A percentile compares a stretch with the other conserved stretches of the same genome.
Evolutionary conservation across 2,888 invertebrate genomes (phyloP).

Genomic region (Lamproptera curius): DNA sequence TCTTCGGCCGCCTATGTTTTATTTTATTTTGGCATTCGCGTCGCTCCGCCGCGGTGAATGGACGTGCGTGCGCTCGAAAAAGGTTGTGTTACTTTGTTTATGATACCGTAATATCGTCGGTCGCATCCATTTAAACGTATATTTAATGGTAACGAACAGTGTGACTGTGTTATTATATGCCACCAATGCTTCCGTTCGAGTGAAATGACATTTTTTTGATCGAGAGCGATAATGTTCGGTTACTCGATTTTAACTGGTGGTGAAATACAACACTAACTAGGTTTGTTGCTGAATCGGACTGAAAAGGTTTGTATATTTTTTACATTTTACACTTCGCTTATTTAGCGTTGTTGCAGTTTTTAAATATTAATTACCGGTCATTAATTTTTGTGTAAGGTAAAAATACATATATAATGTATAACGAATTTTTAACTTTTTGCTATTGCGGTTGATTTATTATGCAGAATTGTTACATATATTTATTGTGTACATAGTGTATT

Average conservation of each 20-base stretch:
- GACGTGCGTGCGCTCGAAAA: conserved; percentile 46
- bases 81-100: conserved; percentile 51
- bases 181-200: conserved; percentile 37
- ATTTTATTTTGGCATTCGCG: conserved; percentile 59
- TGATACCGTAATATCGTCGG: conserved; percentile 37
- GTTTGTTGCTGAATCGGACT: conserved; percentile 23
- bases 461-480: too few species aligned
- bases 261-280: conserved; percentile 35
- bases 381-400: too few species aligned
- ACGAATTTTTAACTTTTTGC: neutral
- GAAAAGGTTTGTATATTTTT: conserved; percentile 29
- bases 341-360: too few species aligned
- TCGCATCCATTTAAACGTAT: conserved; percentile 31
- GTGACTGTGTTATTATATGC: conserved; percentile 36
- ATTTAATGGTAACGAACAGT: conserved; percentile 40
- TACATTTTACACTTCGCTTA: too few species aligned
- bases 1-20: conserved; percentile 51
- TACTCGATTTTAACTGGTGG: conserved; percentile 46
- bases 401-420: neutral
- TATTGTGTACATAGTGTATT: too few species aligned
- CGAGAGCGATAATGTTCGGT: conserved; percentile 51
- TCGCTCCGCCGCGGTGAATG: conserved; percentile 50
- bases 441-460: too few species aligned
- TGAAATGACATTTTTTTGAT: conserved; percentile 56
- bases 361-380: too few species aligned